A percentile compares a stretch with the other conserved stretches of the same genome.
Evolutionary conservation across 2,797 vertebrate species (phyloP).

Genomic region (Spatula clypeata): DNA sequence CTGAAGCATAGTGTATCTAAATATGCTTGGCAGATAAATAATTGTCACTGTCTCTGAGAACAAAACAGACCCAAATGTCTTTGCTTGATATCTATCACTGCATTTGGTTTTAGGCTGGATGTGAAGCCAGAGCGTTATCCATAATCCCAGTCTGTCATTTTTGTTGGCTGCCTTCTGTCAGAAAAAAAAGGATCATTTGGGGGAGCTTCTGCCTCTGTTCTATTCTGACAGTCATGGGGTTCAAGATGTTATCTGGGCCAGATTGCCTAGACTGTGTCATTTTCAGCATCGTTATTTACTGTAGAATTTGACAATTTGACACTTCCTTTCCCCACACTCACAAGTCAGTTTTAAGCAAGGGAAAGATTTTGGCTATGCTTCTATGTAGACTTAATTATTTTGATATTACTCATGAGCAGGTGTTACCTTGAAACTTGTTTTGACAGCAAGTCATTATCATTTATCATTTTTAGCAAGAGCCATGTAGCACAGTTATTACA

Average conservation of each 20-base stretch:
- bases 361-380: neutral
- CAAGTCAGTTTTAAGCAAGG: neutral
- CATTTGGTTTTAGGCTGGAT: neutral
- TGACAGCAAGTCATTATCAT: neutral
- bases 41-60: neutral
- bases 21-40: neutral
- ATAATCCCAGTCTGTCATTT: neutral
- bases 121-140: neutral
- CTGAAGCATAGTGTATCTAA: neutral
- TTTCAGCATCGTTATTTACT: neutral
- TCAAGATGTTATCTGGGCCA: neutral
- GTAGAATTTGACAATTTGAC: neutral
- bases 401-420: neutral
- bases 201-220: neutral
- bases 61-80: neutral
- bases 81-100: neutral
- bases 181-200: neutral
- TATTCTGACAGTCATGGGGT: neutral
- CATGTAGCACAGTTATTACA: constrained; percentile 7
- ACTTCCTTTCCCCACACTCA: neutral
- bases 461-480: constrained; percentile 10
- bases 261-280: neutral
- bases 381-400: neutral
- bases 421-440: constrained; percentile 2
- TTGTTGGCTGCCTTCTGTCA: neutral